Conservation (phyloP, 2,113 vertebrate genomes). For the Ascaphus truei region DNA sequence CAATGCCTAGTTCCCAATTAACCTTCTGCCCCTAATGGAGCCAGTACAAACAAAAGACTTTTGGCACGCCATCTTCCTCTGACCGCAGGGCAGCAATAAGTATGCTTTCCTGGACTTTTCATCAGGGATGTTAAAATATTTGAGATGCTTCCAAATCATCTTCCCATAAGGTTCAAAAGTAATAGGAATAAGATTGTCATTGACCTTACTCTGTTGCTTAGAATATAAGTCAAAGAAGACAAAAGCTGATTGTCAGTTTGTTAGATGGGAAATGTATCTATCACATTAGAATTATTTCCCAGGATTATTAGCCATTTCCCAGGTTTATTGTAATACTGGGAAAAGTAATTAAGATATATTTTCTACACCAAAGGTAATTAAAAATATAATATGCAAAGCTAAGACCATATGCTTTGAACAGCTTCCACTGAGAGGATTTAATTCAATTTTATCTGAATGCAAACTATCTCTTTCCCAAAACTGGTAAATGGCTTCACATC, state of each 20-base stretch:
- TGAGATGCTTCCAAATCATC: background rate
- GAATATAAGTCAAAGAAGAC: background rate
- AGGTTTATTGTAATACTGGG: background rate
- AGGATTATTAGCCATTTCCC: too few relatives aligned
- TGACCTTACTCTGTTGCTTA: slow-evolving; percentile 10
- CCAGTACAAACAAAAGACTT: slow-evolving; percentile 32
- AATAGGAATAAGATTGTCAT: background rate
- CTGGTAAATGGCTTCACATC: too few relatives aligned
- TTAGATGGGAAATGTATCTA: slow-evolving; percentile 4
- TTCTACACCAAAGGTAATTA: background rate
- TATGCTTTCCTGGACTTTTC: slow-evolving; percentile 10
- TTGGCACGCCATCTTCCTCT: slow-evolving; percentile 21
- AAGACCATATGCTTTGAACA: too few relatives aligned
- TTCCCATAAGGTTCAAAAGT: slow-evolving; percentile 3
- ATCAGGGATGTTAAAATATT: background rate
- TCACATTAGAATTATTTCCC: background rate
- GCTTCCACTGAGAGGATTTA: too few relatives aligned
- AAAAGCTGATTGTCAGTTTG: too few relatives aligned
- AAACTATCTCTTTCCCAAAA: too few relatives aligned
- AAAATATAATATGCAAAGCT: too few relatives aligned
- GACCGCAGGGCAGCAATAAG: slow-evolving; percentile 6
- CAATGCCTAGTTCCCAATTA: slow-evolving; percentile 55
- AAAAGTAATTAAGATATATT: background rate
- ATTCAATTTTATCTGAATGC: too few relatives aligned
- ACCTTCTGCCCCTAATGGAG: slow-evolving; percentile 43